Base-by-base conservation (phyloP, 2,797 vertebrate species). In the Zalophus californianus region DNA sequence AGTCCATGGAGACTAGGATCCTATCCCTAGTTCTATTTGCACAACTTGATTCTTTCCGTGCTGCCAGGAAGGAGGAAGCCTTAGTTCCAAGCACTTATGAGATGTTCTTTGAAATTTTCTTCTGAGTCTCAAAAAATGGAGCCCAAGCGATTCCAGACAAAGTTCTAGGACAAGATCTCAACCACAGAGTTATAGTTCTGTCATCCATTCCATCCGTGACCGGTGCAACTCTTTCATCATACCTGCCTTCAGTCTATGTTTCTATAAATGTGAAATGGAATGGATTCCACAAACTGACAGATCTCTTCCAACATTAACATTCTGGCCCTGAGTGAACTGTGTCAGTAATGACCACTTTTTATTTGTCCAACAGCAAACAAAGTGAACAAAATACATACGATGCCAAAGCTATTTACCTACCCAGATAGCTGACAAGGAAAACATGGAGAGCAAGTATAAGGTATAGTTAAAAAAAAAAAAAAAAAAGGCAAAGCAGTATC, bases 51-150 rank as follows among this genome's bases (percentile, higher is more conserved):
- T 94, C 48, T 52, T 32, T 16, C 0, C 29, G 27, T 6, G 2
- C 44, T 70, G 1, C 20, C 41, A 52, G 15, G 23, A 93, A 2
- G 5, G 4, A 84, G n/a, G 58, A 58, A 86, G 25, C 14, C 27
- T 35, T 41, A 3, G 66, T 38, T 90, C 44, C 7, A 29, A 88
- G 58, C 14, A 66, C 29, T 12, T 27, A 50, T 4, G 20, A 93
- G 23, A 72, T 15, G 3, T 38, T 79, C 83, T 89, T 87, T 77
- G 64, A 90, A 93, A 93, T 60, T 38, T 41, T 82, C 90, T 70
- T 84, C 44, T 68, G 50, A 90, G 21, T 79, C 32, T 80, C 27
- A 72, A 25, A 50, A 95, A 85, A 44, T 20, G 48, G 50, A 95
- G 16, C 32, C 73, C 2, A 52, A 16, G 13, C 48, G 62, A 64